These are phyloP conservation scores for Prostheceraeus crozeri DNA, from an alignment of 2,888 invertebrate species.

Conservation along the genomic window DNA sequence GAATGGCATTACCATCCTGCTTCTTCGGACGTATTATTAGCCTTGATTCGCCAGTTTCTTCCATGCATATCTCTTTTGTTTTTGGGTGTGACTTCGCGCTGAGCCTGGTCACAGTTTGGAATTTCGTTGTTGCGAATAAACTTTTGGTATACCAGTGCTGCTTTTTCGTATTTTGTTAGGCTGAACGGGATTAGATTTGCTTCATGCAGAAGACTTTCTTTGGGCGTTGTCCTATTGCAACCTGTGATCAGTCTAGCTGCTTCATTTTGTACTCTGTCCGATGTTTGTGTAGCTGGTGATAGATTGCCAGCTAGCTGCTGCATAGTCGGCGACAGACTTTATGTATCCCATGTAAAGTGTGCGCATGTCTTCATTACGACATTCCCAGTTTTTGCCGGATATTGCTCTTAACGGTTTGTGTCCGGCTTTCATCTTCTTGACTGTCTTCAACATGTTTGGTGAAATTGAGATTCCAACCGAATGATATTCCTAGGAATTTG, in stretches of 20 bases:
- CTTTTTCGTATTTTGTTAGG: too few species aligned
- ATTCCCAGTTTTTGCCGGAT: background rate
- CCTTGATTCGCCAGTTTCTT: too few species aligned
- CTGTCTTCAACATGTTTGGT: background rate
- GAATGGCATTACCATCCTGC: too few species aligned
- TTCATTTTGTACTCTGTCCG: background rate
- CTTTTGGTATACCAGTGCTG: too few species aligned
- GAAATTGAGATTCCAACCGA: constrained; percentile 3
- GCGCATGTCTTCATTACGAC: too few species aligned
- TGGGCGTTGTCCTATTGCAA: background rate
- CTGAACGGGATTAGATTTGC: too few species aligned
- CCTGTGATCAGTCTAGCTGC: constrained; percentile 6
- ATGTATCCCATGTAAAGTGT: constrained; percentile 1
- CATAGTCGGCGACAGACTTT: background rate
- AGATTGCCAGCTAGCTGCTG: background rate
- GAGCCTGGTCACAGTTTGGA: too few species aligned
- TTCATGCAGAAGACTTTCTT: background rate
- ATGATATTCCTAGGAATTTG: background rate
- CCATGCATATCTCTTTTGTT: too few species aligned
- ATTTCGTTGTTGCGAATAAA: too few species aligned
- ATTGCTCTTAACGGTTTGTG: background rate
- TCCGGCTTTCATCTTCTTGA: background rate
- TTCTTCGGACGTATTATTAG: too few species aligned
- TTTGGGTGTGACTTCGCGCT: too few species aligned
- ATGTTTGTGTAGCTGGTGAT: too few species aligned